phyloP scores from a whole-genome alignment of 2,888 invertebrate species.

The Platynereis dumerilii region DNA sequence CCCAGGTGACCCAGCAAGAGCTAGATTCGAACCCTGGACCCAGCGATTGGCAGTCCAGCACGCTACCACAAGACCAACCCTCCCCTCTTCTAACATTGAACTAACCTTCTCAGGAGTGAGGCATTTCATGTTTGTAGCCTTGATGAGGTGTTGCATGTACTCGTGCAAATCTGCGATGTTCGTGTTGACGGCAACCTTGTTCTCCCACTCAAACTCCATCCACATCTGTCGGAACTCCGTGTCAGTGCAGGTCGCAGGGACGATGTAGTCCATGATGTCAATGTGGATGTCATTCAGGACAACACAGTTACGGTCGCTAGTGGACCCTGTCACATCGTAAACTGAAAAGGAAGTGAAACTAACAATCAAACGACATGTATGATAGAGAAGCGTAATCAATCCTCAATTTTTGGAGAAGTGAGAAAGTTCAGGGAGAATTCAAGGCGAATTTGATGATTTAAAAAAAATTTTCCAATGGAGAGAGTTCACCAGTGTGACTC shows the following conservation, averaged over 20 bases:
- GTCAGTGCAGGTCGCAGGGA: conserved; percentile 89
- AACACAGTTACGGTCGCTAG: conserved; percentile 93
- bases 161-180: conserved; percentile 86
- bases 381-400: too few species aligned
- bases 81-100: too few species aligned
- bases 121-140: conserved; percentile 98
- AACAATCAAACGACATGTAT: too few species aligned
- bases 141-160: conserved; percentile 88
- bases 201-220: conserved; percentile 99
- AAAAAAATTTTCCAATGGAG: too few species aligned
- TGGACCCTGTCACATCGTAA: conserved; percentile 93
- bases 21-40: too few species aligned
- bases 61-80: too few species aligned
- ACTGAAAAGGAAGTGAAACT: conserved; percentile 72
- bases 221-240: conserved; percentile 99
- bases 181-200: conserved; percentile 96
- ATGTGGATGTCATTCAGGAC: conserved; percentile 99
- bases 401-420: too few species aligned
- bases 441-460: too few species aligned
- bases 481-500: too few species aligned
- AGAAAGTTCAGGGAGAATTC: too few species aligned
- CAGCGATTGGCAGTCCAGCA: too few species aligned
- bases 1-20: too few species aligned
- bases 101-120: conserved; percentile 90
- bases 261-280: conserved; percentile 93